Evolutionary conservation across 2,797 vertebrate genomes (phyloP).

Genomic region (Poecilia wingei): DNA sequence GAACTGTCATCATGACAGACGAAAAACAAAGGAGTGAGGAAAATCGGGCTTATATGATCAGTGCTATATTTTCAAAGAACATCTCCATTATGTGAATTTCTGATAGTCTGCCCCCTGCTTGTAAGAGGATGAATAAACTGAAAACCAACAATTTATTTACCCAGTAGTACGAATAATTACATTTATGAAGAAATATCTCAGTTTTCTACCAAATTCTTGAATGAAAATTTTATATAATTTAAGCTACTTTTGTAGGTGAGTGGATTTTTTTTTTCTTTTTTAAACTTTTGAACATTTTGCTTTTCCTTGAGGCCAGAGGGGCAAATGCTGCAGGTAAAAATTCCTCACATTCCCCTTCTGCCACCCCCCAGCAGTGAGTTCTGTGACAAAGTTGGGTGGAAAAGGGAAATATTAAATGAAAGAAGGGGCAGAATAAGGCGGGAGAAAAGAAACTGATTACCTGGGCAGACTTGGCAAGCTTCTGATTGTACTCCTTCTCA

Average conservation of each 20-base stretch:
- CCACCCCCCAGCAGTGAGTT: slow-evolving; percentile 22
- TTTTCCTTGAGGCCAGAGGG: not conserved
- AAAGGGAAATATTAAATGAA: slow-evolving; percentile 47
- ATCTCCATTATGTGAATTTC: not conserved
- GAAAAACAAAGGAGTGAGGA: not conserved
- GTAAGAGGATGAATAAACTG: slow-evolving; percentile 21
- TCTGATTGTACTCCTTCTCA: slow-evolving; percentile 89
- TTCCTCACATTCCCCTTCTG: slow-evolving; percentile 17
- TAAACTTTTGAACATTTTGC: not conserved
- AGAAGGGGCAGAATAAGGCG: slow-evolving; percentile 15
- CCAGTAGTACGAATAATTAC: not conserved
- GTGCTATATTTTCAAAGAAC: not conserved
- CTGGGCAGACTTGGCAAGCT: slow-evolving; percentile 88
- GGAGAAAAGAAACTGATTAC: slow-evolving; percentile 72
- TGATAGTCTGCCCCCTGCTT: not conserved
- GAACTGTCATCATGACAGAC: not conserved
- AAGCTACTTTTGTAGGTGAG: slow-evolving; percentile 10
- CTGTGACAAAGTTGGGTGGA: slow-evolving; percentile 36
- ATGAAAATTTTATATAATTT: not conserved
- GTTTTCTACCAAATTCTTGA: not conserved
- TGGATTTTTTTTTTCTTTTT: not conserved
- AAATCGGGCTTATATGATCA: not conserved
- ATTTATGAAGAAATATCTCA: not conserved
- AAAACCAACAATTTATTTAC: slow-evolving; percentile 4
- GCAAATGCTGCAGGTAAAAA: not conserved